Base-by-base conservation (phyloP, 2,888 invertebrate genomes). In the Mesorhabditis belari region DNA sequence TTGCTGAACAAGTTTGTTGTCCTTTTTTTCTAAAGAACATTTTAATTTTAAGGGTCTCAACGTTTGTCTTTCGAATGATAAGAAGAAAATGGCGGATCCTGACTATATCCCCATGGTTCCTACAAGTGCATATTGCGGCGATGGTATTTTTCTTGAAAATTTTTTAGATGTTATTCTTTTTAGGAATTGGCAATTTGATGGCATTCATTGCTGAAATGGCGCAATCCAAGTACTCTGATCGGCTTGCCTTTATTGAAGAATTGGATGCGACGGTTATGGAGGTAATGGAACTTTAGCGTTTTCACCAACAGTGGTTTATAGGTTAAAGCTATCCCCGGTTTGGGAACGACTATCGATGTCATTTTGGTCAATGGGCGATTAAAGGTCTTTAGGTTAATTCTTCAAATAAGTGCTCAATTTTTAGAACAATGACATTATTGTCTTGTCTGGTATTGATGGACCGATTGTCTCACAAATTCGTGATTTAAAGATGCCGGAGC, bases 311-410 rank as follows among this genome's bases (percentile, higher is more conserved):
- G 9, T 5, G 24, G 5, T 25, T 57, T 59, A 2, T 55, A 84
- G 83, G 95, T 96, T 44, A 96, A 96, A 86, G 92, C 93, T 0
- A 89, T 96, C 79, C 88, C 93, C 24, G 98, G 98, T 35, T 85
- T 98, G 65, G 95, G 95, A 57, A 99, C 96, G 55, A 98, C 98
- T 2, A 93, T 99, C 76, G 98, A 99, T 85, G 91, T 95, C 24
- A 96, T 98, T 82, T 86, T 99, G 63, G 91, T 99, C 60, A 98
- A 99, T 83, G 98, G 98, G 56, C 63, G 87, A n/a, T 84, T 99
- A 35, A 86, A 86, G 55, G 94, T 94, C 83, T 92, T 94, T 17
- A 35, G 12, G n/a, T 35, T 35, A 17, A 35, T 35, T 9, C 44
- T 35, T 35, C 44, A 17, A 17, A 35, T n/a, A n/a, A n/a, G n/a